These are phyloP conservation scores for Oryzias dopingdopingensis DNA, from an alignment of 2,797 vertebrate species.

Conservation along the genomic window DNA sequence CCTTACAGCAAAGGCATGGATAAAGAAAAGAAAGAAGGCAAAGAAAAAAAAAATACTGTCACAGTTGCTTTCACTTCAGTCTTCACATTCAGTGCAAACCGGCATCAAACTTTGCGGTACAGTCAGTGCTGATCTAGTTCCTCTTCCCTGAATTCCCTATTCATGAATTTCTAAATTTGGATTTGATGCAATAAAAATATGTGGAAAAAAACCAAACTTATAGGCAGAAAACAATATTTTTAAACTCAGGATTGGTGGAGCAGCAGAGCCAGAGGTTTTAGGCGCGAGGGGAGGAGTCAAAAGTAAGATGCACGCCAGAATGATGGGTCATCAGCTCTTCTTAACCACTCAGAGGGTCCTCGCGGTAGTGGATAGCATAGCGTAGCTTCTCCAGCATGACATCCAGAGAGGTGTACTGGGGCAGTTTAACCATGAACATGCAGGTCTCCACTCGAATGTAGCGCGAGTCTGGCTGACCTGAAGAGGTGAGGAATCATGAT, in stretches of 20 bases:
- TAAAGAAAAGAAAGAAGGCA: slow-evolving; percentile 20
- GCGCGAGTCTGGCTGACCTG: slow-evolving; percentile 91
- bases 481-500: slow-evolving; percentile 6
- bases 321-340: slow-evolving; percentile 29
- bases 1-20: slow-evolving; percentile 60
- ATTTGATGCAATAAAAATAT: slow-evolving; percentile 35
- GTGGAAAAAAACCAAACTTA: slow-evolving; percentile 29
- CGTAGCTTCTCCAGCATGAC: slow-evolving; percentile 97
- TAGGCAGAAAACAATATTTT: slow-evolving; percentile 31
- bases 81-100: slow-evolving; percentile 62
- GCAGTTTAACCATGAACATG: slow-evolving; percentile 99
- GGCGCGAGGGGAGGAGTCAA: slow-evolving; percentile 5
- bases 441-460: slow-evolving; percentile 98
- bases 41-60: slow-evolving; percentile 25
- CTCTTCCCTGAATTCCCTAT: slow-evolving; percentile 55
- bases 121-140: slow-evolving; percentile 46
- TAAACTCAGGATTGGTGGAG: slow-evolving; percentile 28
- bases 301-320: slow-evolving; percentile 4
- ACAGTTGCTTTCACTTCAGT: slow-evolving; percentile 43
- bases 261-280: slow-evolving; percentile 32
- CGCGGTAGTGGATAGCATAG: slow-evolving; percentile 96
- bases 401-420: slow-evolving; percentile 94
- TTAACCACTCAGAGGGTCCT: slow-evolving; percentile 97
- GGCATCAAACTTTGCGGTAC: slow-evolving; percentile 37
- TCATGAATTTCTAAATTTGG: slow-evolving; percentile 33